These are phyloP conservation scores for Hecatera dysodea DNA, from an alignment of 2,888 invertebrate species.

Conservation along the genomic window DNA sequence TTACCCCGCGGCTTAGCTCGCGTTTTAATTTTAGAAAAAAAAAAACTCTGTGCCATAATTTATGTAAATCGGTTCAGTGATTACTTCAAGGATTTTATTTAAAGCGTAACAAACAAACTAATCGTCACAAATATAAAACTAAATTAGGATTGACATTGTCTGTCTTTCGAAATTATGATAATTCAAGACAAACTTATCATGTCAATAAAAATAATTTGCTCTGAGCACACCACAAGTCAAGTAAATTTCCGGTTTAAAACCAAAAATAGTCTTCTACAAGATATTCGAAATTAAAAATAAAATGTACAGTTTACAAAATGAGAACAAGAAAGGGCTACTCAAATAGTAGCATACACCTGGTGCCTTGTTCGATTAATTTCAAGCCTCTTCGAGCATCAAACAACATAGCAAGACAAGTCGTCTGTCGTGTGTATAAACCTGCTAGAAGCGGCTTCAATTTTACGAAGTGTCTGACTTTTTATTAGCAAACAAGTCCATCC, in stretches of 20 bases:
- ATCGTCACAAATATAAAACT: too few species aligned
- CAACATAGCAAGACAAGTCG: conserved; percentile 36
- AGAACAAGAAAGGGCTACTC: background rate
- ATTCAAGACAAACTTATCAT: too few species aligned
- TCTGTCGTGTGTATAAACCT: conserved; percentile 1
- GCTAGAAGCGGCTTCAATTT: conserved; percentile 37
- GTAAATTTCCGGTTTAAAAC: background rate
- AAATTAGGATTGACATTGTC: background rate
- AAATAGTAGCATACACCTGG: background rate
- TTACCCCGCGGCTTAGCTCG: too few species aligned
- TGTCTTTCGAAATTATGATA: background rate
- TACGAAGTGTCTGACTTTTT: background rate
- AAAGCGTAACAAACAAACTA: too few species aligned
- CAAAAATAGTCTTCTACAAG: background rate
- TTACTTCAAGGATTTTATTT: too few species aligned
- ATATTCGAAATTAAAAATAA: background rate
- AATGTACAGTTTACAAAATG: background rate
- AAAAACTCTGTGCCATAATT: too few species aligned
- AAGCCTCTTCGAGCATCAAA: conserved; percentile 51
- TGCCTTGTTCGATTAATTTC: conserved; percentile 33
- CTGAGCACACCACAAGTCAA: background rate
- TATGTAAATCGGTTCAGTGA: too few species aligned
- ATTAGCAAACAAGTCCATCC: conserved; percentile 17
- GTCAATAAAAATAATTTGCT: background rate
- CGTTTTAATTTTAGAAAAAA: too few species aligned